Base-by-base conservation (phyloP, 2,888 invertebrate species). In the Aporophyla lueneburgensis region DNA sequence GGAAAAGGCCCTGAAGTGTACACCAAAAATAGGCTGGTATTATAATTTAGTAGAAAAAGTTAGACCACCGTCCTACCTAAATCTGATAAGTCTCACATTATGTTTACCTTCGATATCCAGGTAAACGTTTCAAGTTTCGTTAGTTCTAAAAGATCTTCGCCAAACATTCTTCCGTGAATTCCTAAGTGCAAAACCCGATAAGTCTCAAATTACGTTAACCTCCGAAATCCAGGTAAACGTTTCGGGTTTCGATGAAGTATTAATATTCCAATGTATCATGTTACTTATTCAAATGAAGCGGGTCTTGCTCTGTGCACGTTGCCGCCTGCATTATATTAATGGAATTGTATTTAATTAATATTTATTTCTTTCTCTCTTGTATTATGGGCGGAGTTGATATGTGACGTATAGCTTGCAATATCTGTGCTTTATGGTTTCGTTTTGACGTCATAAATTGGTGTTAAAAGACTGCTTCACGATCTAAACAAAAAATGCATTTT, bases 231-330 rank as follows among this genome's bases (percentile, higher is more conserved):
- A 43, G 43, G 9, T 43, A 43, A 43, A 43, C 9, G 43, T 43
- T 43, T 79, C 74, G 40, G 63, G 78, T 87, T 86, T 66, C 72
- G 54, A 76, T 86, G 79, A 77, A 78, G 78, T 81, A 83, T 87
- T 84, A 83, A 88, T 87, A 87, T 87, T 83, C 71, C 51, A 81
- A 81, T 71, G 85, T 87, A 87, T 90, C 80, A 85, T 81, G 84
- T 90, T 89, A 79, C 85, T 86, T 84, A 91, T 91, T 91, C 87
- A 90, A 91, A 90, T 90, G 87, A 85, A 88, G 83, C 86, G 71
- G 84, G 81, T 79, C 81, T 82, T 74, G 76, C 76, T 69, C 81
- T 86, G 59, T 62, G 78, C 82, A 81, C 77, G 82, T 78, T 76
- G 74, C 83, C 79, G 75, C 46, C 33, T 75, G 69, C 76, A 77